Evolutionary conservation across 2,888 invertebrate species (phyloP).

Genomic region (Polyploca ridens): DNA sequence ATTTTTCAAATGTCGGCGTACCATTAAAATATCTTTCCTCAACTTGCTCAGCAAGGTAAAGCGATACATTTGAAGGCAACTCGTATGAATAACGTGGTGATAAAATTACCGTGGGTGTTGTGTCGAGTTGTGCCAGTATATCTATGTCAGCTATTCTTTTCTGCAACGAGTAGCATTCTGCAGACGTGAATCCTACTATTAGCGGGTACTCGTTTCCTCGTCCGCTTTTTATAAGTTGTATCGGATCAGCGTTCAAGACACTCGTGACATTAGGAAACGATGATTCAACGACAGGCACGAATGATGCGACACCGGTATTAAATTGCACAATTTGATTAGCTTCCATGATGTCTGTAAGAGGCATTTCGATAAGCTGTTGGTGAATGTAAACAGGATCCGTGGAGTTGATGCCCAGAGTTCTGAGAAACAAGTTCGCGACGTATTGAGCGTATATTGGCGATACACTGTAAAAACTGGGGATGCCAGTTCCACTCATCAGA

Average conservation of each 20-base stretch:
- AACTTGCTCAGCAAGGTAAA: constrained; percentile 16
- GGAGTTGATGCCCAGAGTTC: constrained; percentile 54
- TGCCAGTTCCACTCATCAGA: constrained; percentile 52
- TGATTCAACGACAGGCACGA: constrained; percentile 37
- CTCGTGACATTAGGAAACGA: constrained; percentile 27
- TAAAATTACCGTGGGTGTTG: constrained; percentile 23
- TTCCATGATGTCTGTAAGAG: constrained; percentile 30
- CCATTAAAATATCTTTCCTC: constrained; percentile 29
- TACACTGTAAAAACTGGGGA: constrained; percentile 46
- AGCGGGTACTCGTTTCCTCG: constrained; percentile 36
- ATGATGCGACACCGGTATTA: constrained; percentile 27
- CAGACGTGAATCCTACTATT: constrained; percentile 35
- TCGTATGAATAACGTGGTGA: constrained; percentile 20
- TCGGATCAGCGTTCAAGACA: constrained; percentile 43
- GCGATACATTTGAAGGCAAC: constrained; percentile 14
- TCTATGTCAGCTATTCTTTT: constrained; percentile 20
- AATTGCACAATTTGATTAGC: constrained; percentile 30
- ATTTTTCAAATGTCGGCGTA: constrained; percentile 24
- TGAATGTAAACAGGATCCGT: constrained; percentile 27
- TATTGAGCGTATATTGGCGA: constrained; percentile 47
- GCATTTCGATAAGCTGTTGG: constrained; percentile 25
- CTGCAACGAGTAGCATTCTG: constrained; percentile 30
- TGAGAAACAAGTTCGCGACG: constrained; percentile 29
- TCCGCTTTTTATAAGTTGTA: constrained; percentile 31
- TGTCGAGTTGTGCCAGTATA: constrained; percentile 18